Percentiles rank a stretch among this genome's conserved stretches.
Evolutionary conservation across 2,888 invertebrate genomes (phyloP).

Genomic region (Tetragonula carbonaria): DNA sequence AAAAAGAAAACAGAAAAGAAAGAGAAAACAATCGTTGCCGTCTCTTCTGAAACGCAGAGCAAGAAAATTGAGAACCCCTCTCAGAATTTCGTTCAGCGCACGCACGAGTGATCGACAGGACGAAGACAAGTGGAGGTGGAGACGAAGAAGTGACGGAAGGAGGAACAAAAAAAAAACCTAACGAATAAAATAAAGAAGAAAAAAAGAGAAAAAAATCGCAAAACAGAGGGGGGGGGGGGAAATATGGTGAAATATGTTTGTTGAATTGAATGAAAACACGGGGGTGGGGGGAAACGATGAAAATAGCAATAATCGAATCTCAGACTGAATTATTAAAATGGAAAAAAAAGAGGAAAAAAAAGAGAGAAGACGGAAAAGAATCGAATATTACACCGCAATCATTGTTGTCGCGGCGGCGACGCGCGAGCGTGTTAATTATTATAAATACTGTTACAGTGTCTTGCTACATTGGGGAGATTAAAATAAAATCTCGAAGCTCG

Average conservation of each 20-base stretch:
- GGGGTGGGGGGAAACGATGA: neutral
- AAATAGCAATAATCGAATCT: constrained; percentile 74
- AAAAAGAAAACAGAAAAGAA: neutral
- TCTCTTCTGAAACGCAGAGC: constrained; percentile 64
- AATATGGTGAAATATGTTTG: constrained; percentile 59
- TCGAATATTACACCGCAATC: constrained; percentile 71
- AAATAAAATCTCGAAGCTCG: constrained; percentile 74
- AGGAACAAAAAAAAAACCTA: neutral
- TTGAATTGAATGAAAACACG: constrained; percentile 53
- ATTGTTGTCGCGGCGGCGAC: constrained; percentile 73
- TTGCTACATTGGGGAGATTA: constrained; percentile 74
- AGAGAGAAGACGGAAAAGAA: constrained; percentile 28
- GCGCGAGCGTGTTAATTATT: constrained; percentile 74
- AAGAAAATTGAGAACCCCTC: constrained; percentile 48
- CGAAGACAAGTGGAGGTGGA: constrained; percentile 14
- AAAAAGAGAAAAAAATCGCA: neutral
- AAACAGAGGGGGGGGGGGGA: neutral
- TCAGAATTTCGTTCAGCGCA: constrained; percentile 63
- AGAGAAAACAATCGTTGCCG: constrained; percentile 66
- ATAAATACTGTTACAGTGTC: constrained; percentile 75
- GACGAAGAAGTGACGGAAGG: neutral
- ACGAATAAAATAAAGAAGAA: neutral
- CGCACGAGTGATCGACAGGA: constrained; percentile 36
- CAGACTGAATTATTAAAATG: constrained; percentile 69
- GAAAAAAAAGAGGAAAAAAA: constrained; percentile 9